phyloP scores from a whole-genome alignment of 2,888 invertebrate species.

The Alentia gelatinosa region DNA sequence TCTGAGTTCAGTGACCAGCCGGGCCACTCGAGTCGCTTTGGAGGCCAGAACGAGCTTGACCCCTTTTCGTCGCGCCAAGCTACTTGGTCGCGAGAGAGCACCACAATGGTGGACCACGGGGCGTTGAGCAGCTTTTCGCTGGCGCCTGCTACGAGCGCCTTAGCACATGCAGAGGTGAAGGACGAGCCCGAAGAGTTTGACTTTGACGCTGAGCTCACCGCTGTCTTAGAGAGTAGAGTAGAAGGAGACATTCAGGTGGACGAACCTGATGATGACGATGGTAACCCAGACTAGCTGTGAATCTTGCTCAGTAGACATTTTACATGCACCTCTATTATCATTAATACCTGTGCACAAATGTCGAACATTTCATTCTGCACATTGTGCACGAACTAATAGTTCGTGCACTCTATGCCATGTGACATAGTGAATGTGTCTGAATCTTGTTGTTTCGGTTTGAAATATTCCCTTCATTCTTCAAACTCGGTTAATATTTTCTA shows the following conservation, averaged over 20 bases:
- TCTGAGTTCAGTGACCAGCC: not conserved
- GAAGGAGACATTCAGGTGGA: not conserved
- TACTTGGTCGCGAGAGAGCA: conserved; percentile 11
- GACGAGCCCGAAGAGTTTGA: not conserved
- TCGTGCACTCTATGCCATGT: no score
- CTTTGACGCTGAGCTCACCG: conserved; percentile 19
- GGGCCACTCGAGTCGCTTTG: not conserved
- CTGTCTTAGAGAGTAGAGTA: not conserved
- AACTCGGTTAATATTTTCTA: no score
- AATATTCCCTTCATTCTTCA: no score
- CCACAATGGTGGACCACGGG: not conserved
- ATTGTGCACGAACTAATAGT: no score
- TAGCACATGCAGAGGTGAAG: not conserved
- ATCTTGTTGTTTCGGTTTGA: no score
- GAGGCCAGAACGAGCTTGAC: not conserved
- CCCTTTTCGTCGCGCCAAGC: conserved; percentile 18
- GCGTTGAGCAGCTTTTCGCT: not conserved
- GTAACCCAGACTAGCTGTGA: no score
- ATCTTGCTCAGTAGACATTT: no score
- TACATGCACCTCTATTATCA: no score
- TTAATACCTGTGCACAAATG: no score
- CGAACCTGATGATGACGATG: conserved; percentile 6
- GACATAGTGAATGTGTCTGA: no score
- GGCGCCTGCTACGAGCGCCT: not conserved
- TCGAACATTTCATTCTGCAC: no score